Conservation (phyloP, 2,113 vertebrate genomes). For the Crotalus tigris region DNA sequence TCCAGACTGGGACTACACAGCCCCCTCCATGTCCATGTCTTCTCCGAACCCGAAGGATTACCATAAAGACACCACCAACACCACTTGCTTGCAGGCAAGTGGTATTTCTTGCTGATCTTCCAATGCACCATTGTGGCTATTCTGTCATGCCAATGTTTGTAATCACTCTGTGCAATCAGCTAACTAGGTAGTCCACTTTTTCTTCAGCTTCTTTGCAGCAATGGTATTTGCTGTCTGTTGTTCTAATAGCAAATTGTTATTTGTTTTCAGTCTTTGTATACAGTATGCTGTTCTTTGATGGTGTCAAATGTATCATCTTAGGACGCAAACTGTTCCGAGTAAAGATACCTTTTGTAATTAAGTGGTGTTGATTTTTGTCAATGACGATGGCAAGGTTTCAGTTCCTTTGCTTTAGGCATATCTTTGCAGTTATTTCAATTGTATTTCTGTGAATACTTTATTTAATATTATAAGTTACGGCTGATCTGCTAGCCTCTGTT, state of each 20-base stretch:
- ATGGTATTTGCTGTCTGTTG: background rate
- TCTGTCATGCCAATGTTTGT: background rate
- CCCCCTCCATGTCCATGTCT: background rate
- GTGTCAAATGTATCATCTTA: background rate
- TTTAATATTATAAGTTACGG: background rate
- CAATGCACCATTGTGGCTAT: background rate
- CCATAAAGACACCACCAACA: background rate
- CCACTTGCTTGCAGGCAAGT: background rate
- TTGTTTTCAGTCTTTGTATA: background rate
- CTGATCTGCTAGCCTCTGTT: background rate
- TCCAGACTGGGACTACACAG: background rate
- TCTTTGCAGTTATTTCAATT: background rate
- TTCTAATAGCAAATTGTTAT: background rate
- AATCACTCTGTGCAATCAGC: background rate
- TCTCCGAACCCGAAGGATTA: background rate
- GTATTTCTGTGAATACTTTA: background rate
- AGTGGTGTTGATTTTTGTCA: background rate
- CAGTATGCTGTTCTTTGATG: background rate
- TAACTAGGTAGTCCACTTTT: background rate
- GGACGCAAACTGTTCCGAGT: background rate
- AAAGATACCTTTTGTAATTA: background rate
- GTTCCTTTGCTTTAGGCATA: background rate
- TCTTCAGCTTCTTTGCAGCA: background rate
- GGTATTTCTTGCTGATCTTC: background rate
- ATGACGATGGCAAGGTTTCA: background rate